A percentile compares a stretch with the other conserved stretches of the same genome.
These are phyloP conservation scores for Mythimna albipuncta DNA, from an alignment of 2,888 invertebrate species.

Conservation along the genomic window DNA sequence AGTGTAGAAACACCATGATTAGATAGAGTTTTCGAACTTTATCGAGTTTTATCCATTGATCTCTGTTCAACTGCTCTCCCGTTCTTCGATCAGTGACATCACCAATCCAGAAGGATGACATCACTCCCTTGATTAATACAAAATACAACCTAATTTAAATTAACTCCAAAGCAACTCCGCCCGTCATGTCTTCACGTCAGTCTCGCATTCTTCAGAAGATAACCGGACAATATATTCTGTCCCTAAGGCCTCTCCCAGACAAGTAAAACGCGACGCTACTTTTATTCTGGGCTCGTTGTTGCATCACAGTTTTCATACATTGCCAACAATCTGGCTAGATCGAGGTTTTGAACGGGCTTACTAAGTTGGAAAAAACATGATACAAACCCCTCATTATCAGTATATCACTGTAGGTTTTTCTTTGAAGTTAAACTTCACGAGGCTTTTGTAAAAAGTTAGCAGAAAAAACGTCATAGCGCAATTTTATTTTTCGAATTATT, in stretches of 20 bases:
- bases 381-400: background rate
- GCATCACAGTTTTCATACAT: too few relatives aligned
- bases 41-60: too few relatives aligned
- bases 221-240: constrained; percentile 56
- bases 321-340: background rate
- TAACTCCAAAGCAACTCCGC: constrained; percentile 35
- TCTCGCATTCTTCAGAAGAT: constrained; percentile 64
- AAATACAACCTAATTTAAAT: constrained; percentile 52
- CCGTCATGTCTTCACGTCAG: constrained; percentile 60
- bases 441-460: too few relatives aligned
- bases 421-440: too few relatives aligned
- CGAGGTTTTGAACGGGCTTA: background rate
- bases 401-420: background rate
- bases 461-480: too few relatives aligned
- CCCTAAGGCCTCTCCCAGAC: constrained; percentile 24
- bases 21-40: too few relatives aligned
- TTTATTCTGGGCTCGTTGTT: background rate
- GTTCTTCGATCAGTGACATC: constrained; percentile 15
- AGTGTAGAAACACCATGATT: too few relatives aligned
- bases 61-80: background rate
- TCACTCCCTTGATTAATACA: constrained; percentile 29
- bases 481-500: too few relatives aligned
- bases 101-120: constrained; percentile 37
- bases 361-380: background rate
- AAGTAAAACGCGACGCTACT: background rate